Conservation (phyloP, 1,140 invertebrate species). For the Apis dorsata region DNA sequence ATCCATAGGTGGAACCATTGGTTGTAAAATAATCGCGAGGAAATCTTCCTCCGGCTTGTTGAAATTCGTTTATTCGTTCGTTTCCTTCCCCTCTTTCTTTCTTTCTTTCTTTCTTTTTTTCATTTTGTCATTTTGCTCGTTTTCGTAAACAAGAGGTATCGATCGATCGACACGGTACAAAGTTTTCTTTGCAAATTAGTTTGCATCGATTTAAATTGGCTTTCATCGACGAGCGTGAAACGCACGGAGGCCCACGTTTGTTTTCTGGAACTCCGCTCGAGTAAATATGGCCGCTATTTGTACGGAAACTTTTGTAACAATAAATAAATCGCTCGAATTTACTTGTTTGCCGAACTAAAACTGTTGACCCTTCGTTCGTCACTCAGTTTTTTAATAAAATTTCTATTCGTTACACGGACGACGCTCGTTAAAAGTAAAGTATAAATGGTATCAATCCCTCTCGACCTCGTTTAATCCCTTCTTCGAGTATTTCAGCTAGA, state of each 20-base stretch:
- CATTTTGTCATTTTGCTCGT: not conserved
- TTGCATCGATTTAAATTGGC: conserved; percentile 16
- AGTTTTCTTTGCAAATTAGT: conserved; percentile 29
- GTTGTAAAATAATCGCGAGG: conserved; percentile 6
- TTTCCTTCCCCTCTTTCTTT: not conserved
- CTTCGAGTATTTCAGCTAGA: not conserved
- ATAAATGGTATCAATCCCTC: not conserved
- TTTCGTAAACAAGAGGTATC: not conserved
- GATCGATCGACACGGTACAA: not conserved
- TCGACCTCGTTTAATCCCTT: not conserved
- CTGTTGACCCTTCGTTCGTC: not conserved
- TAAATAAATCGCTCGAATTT: not conserved
- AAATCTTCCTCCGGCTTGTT: not conserved
- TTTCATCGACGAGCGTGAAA: not conserved
- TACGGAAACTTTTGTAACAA: not conserved
- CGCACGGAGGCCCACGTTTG: not conserved
- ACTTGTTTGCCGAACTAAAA: not conserved
- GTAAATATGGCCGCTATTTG: not conserved
- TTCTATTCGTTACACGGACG: not conserved
- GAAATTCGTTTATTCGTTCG: not conserved
- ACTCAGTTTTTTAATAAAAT: not conserved
- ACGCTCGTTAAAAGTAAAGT: not conserved
- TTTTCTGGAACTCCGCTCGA: not conserved
- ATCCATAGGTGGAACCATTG: too few species aligned
- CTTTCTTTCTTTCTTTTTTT: not conserved